These are phyloP conservation scores for Ganaspis sp. DNA, from an alignment of 1,140 invertebrate species.

Conservation along the genomic window DNA sequence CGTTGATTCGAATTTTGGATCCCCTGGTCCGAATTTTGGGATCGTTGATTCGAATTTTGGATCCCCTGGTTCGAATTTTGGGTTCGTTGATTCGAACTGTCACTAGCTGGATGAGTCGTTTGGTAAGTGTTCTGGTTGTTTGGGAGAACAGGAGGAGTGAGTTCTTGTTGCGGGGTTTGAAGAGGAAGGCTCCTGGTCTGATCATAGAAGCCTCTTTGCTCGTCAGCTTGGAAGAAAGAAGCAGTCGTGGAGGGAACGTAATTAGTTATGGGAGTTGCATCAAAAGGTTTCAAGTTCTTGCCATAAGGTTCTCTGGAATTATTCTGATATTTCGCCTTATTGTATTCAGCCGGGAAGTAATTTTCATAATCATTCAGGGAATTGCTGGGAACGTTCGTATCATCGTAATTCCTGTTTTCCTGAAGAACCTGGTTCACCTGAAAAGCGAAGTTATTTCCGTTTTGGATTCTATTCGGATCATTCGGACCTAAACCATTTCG, in stretches of 20 bases:
- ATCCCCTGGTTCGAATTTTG: slow-evolving; percentile 15
- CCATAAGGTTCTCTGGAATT: slow-evolving; percentile 73
- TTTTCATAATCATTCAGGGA: slow-evolving; percentile 64
- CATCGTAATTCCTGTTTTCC: slow-evolving; percentile 54
- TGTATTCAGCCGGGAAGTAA: slow-evolving; percentile 73
- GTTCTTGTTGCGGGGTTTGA: slow-evolving; percentile 54
- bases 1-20: slow-evolving; percentile 39
- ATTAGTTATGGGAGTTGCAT: slow-evolving; percentile 72
- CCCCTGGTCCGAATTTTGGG: background rate
- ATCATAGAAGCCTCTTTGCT: slow-evolving; percentile 33
- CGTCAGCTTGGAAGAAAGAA: slow-evolving; percentile 46
- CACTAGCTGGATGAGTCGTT: too few species aligned
- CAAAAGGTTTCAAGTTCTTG: slow-evolving; percentile 65
- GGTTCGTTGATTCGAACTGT: slow-evolving; percentile 27
- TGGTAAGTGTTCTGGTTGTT: slow-evolving; percentile 42
- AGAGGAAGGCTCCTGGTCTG: background rate
- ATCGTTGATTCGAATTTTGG: slow-evolving; percentile 35
- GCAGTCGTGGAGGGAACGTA: slow-evolving; percentile 67
- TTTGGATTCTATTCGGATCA: slow-evolving; percentile 58
- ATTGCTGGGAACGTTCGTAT: slow-evolving; percentile 45
- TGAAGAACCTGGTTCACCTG: slow-evolving; percentile 64
- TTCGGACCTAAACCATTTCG: too few species aligned
- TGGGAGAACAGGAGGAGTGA: slow-evolving; percentile 57
- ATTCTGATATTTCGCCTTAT: slow-evolving; percentile 76
- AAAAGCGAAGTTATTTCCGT: slow-evolving; percentile 65